Evolutionary conservation across 2,797 vertebrate species (phyloP).

Genomic region (Macropodus opercularis): DNA sequence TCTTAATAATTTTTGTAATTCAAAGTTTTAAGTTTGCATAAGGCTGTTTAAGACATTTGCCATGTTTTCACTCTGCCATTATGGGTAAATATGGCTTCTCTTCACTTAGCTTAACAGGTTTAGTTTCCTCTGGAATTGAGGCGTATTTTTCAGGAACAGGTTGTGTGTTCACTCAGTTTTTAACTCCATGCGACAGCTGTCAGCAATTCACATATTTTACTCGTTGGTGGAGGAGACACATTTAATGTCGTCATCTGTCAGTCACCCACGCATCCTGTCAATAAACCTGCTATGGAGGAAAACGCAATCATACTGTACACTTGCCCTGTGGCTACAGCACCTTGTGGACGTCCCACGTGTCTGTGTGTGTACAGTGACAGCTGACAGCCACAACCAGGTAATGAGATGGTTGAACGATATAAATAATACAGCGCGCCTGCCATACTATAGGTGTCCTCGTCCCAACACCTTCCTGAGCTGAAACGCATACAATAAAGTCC

Average conservation of each 20-base stretch:
- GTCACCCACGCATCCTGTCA: conserved; percentile 30
- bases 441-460: background rate
- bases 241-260: conserved; percentile 35
- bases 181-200: conserved; percentile 13
- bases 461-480: background rate
- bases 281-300: conserved; percentile 12
- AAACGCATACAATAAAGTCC: conserved; percentile 9
- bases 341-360: conserved; percentile 13
- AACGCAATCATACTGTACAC: conserved; percentile 8
- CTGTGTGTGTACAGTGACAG: conserved; percentile 20
- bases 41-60: too few relatives aligned
- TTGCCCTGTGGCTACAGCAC: conserved; percentile 32
- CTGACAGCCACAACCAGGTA: conserved; percentile 40
- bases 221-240: conserved; percentile 6
- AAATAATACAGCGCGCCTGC: conserved; percentile 14
- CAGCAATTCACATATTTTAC: conserved; percentile 17
- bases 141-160: background rate
- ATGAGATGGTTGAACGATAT: conserved; percentile 37
- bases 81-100: too few relatives aligned
- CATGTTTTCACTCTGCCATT: too few relatives aligned
- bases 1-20: too few relatives aligned
- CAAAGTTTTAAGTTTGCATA: too few relatives aligned
- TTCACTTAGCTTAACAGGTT: too few relatives aligned
- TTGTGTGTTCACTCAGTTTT: background rate
- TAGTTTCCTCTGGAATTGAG: too few relatives aligned